A percentile compares a stretch with the other conserved stretches of the same genome.
Evolutionary conservation across 2,113 vertebrate species (phyloP).

Genomic region (Thamnophis sirtalis): DNA sequence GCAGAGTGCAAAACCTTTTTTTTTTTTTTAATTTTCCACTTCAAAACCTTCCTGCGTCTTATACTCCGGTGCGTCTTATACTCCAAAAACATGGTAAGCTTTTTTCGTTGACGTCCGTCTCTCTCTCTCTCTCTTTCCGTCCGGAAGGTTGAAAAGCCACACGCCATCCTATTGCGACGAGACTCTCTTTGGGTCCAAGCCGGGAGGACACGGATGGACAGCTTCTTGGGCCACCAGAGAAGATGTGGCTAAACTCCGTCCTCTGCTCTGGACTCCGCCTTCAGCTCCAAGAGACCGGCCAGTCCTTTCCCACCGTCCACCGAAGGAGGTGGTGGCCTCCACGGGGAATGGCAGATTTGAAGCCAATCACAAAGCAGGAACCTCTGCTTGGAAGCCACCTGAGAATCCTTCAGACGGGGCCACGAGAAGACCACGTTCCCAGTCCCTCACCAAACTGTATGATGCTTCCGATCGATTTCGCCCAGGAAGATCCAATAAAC

Average conservation of each 20-base stretch:
- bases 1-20: too few species aligned
- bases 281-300: constrained; percentile 21
- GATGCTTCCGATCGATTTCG: accelerated
- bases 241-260: constrained; percentile 52
- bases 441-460: constrained; percentile 40
- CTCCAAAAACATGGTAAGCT: background rate
- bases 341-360: accelerated
- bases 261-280: constrained; percentile 70
- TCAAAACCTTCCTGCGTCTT: too few species aligned
- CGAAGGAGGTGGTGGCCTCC: background rate
- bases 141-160: constrained; percentile 53
- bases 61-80: too few species aligned
- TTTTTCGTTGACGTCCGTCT: background rate
- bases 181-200: constrained; percentile 62
- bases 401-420: background rate
- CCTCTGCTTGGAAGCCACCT: background rate
- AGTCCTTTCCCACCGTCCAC: background rate
- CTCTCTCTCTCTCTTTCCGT: background rate
- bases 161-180: constrained; percentile 74
- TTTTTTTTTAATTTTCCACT: too few species aligned
- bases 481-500: background rate
- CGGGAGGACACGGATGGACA: background rate
- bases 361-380: accelerated
- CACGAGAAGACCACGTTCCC: background rate
- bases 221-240: constrained; percentile 44